Percentiles rank a stretch among this genome's conserved stretches.
Conservation (phyloP, 2,888 invertebrate genomes). For the Rhagonycha fulva region DNA sequence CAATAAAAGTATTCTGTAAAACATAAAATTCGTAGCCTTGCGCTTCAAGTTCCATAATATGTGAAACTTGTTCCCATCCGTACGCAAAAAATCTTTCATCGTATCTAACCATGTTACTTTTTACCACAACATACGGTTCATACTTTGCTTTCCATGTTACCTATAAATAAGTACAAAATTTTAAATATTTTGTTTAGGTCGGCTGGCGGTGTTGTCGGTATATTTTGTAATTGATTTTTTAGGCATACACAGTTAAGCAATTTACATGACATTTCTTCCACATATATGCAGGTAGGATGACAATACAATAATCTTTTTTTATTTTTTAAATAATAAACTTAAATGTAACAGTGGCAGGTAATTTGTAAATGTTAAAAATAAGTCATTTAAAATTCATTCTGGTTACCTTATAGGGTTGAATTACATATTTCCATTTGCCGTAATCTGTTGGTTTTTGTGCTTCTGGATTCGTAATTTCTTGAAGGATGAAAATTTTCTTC, state of each 20-base stretch:
- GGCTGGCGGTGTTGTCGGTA: too few relatives aligned
- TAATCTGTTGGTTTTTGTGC: slow-evolving; percentile 89
- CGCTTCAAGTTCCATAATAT: slow-evolving; percentile 82
- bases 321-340: too few relatives aligned
- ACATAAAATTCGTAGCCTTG: slow-evolving; percentile 70
- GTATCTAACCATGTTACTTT: slow-evolving; percentile 73
- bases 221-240: too few relatives aligned
- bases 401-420: slow-evolving; percentile 69
- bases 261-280: too few relatives aligned
- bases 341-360: too few relatives aligned
- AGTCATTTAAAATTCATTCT: background rate
- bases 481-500: slow-evolving; percentile 80
- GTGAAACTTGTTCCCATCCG: slow-evolving; percentile 95
- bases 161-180: too few relatives aligned
- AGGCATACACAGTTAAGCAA: too few relatives aligned
- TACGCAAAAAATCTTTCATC: slow-evolving; percentile 92
- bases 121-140: slow-evolving; percentile 87
- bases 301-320: too few relatives aligned
- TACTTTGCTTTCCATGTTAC: slow-evolving; percentile 88
- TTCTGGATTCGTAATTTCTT: slow-evolving; percentile 83
- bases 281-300: too few relatives aligned
- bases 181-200: too few relatives aligned
- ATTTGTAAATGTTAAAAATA: too few relatives aligned
- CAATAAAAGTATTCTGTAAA: too few relatives aligned
- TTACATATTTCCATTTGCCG: slow-evolving; percentile 76